Conservation (phyloP, 2,113 vertebrate species). For the Percina caprodes region DNA sequence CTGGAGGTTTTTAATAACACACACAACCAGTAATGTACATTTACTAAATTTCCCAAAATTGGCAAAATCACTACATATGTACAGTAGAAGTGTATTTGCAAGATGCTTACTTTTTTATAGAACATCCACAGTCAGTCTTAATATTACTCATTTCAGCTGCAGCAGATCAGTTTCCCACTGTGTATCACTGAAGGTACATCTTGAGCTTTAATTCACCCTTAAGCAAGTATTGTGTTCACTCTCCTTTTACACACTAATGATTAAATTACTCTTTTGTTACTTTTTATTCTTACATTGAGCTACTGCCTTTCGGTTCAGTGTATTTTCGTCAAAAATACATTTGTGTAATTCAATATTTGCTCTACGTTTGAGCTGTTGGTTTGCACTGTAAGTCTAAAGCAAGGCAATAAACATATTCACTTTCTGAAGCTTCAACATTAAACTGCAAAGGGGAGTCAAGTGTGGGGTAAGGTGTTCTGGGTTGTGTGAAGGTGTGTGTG, state of each 20-base stretch:
- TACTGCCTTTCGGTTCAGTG: neutral
- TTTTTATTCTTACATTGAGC: neutral
- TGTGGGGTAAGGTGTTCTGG: neutral
- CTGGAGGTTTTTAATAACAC: constrained; percentile 35
- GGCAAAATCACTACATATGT: constrained; percentile 25
- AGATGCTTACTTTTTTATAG: neutral
- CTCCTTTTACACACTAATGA: neutral
- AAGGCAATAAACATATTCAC: neutral
- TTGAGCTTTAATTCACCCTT: neutral
- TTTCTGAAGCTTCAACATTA: neutral
- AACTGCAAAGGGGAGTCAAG: neutral
- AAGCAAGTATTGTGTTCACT: neutral
- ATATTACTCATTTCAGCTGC: neutral
- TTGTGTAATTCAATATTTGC: neutral
- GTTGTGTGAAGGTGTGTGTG: no score
- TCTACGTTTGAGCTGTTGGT: neutral
- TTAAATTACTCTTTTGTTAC: neutral
- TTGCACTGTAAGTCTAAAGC: neutral
- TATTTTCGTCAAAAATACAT: neutral
- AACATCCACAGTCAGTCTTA: neutral
- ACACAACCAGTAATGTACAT: constrained; percentile 11
- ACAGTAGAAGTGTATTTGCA: neutral
- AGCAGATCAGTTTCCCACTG: neutral
- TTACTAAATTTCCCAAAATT: constrained; percentile 18
- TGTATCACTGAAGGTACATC: neutral